Evolutionary conservation across 2,888 invertebrate species (phyloP).

Genomic region (Hypomecis atomaria): DNA sequence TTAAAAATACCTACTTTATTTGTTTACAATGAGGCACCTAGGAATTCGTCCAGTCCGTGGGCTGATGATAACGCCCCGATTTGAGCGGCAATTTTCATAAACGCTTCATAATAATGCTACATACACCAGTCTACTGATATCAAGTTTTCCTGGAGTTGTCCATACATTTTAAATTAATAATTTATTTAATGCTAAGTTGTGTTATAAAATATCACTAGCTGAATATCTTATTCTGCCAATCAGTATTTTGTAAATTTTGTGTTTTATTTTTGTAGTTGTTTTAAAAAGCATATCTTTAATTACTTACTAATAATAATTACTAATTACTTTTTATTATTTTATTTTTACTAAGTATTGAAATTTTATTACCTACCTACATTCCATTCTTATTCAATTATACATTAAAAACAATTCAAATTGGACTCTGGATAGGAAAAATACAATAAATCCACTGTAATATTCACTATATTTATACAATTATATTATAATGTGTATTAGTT

Average conservation of each 20-base stretch:
- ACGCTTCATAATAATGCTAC: conserved; percentile 15
- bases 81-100: conserved; percentile 33
- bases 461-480: too few species aligned
- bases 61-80: conserved; percentile 50
- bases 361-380: too few species aligned
- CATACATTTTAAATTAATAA: conserved; percentile 5
- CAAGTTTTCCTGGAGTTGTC: conserved; percentile 49
- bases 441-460: too few species aligned
- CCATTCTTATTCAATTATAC: too few species aligned
- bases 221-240: neutral
- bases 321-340: too few species aligned
- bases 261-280: neutral
- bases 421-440: too few species aligned
- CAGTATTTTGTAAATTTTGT: neutral
- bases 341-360: too few species aligned
- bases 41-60: conserved; percentile 36
- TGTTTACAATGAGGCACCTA: conserved; percentile 62
- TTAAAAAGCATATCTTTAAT: too few species aligned
- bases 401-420: too few species aligned
- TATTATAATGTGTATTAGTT: too few species aligned
- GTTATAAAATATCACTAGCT: neutral
- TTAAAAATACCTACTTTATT: conserved; percentile 57
- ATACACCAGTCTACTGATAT: conserved; percentile 38
- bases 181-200: neutral
- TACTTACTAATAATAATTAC: too few species aligned